Conservation (phyloP, 2,797 vertebrate species). For the Eleutherodactylus coqui region DNA sequence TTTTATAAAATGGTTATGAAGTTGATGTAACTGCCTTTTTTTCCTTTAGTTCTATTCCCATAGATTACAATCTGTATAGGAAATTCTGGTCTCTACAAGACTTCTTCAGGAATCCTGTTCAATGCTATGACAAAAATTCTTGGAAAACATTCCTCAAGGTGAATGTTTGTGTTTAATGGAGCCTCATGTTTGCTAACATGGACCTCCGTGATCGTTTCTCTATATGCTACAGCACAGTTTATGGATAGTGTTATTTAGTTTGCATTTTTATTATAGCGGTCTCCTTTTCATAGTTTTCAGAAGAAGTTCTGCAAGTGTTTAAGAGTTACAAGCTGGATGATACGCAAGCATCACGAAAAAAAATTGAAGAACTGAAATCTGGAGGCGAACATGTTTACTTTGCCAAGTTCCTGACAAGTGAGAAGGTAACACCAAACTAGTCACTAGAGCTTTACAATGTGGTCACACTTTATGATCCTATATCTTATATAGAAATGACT, state of each 20-base stretch:
- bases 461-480: neutral
- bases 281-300: conserved; percentile 82
- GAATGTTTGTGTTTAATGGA: conserved; percentile 2
- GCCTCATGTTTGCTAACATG: neutral
- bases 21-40: neutral
- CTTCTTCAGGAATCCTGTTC: conserved; percentile 96
- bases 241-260: neutral
- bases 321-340: conserved; percentile 98
- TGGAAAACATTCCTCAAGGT: conserved; percentile 99
- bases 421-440: conserved; percentile 82
- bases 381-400: conserved; percentile 96
- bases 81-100: conserved; percentile 99
- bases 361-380: conserved; percentile 91
- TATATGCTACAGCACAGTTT: neutral
- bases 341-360: conserved; percentile 94
- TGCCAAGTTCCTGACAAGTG: conserved; percentile 97
- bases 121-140: conserved; percentile 95
- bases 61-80: conserved; percentile 98
- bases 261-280: neutral
- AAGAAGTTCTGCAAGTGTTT: conserved; percentile 95
- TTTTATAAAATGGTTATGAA: neutral
- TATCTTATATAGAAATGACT: neutral
- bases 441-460: neutral
- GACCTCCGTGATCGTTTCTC: no score
- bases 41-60: conserved; percentile 89